Percentiles rank a stretch among this genome's conserved stretches.
Evolutionary conservation across 1,140 invertebrate genomes (phyloP).

Genomic region (Drosophila varians): DNA sequence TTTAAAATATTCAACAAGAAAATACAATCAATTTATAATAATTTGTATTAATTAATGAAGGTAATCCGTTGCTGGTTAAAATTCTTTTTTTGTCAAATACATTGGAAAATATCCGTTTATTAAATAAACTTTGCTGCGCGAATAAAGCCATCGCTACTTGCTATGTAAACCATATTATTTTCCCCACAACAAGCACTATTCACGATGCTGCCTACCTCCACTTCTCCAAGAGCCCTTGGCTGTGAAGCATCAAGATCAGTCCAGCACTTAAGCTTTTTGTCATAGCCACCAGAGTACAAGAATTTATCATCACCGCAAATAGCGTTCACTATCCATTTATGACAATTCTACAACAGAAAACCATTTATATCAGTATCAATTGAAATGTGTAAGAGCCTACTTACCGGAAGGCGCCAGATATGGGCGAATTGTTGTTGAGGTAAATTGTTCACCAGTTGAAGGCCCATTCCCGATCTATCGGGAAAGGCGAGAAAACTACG

Average conservation of each 20-base stretch:
- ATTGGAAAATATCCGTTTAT: not conserved
- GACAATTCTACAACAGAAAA: slow-evolving; percentile 58
- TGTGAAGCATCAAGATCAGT: slow-evolving; percentile 47
- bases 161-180: slow-evolving; percentile 69
- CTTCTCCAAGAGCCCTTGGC: slow-evolving; percentile 61
- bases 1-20: too few relatives aligned
- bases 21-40: too few relatives aligned
- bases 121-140: slow-evolving; percentile 67
- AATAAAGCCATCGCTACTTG: slow-evolving; percentile 63
- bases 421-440: slow-evolving; percentile 48
- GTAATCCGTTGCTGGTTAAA: too few relatives aligned
- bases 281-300: slow-evolving; percentile 76
- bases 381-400: not conserved
- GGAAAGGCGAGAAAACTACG: slow-evolving; percentile 66
- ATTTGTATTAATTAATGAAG: too few relatives aligned
- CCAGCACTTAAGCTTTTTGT: slow-evolving; percentile 80
- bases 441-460: slow-evolving; percentile 65
- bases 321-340: slow-evolving; percentile 76
- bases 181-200: slow-evolving; percentile 67
- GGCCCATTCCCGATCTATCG: slow-evolving; percentile 77
- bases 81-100: too few relatives aligned
- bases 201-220: slow-evolving; percentile 66
- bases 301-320: slow-evolving; percentile 64
- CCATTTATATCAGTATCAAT: not conserved
- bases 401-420: slow-evolving; percentile 66